Base-by-base conservation (phyloP, 2,888 invertebrate species). In the Phyllotreta cruciferae region DNA sequence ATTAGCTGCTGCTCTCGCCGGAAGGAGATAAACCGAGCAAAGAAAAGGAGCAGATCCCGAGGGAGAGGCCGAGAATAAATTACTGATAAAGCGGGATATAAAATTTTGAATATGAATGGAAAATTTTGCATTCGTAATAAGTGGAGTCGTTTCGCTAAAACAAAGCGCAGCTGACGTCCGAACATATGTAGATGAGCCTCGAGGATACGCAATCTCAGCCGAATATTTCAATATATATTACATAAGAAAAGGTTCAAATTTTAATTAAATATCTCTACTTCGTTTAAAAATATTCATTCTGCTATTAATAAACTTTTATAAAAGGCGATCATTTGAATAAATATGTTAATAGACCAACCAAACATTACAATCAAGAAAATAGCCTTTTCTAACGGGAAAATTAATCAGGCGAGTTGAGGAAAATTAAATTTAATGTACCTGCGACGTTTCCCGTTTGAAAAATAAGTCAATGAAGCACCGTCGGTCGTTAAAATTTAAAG, bases 41-140 rank as follows among this genome's bases (percentile, higher is more conserved):
- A 73, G 64, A 70, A 73, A 72, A 70, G 72, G 70, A 45, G 13
- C 41, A 50, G 72, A 73, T 24, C 68, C 72, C 72, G 75, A 78
- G 79, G 79, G 81, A 83, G 80, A 81, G 89, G 72, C 79, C 83
- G 80, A 81, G 89, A 88, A 90, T 90, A 90, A 89, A 90, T 90
- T 90, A 90, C 88, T 87, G 85, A 83, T 85, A 86, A 86, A 86
- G 85, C 80, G 87, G 87, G 89, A 90, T 90, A 90, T 90, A 90
- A 90, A 90, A 90, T 90, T 90, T 90, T 90, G 90, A 90, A 90
- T 90, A 90, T 90, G 90, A 90, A 90, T 90, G 89, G 89, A 86
- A 87, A 88, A 89, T 90, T 90, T 90, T 89, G 90, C 90, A 90
- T 90, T 86, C 86, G 86, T 89, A 90, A 90, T 90, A 88, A 90